Evolutionary conservation across 2,113 vertebrate species (phyloP).

Genomic region (Illadopsis cleaveri): DNA sequence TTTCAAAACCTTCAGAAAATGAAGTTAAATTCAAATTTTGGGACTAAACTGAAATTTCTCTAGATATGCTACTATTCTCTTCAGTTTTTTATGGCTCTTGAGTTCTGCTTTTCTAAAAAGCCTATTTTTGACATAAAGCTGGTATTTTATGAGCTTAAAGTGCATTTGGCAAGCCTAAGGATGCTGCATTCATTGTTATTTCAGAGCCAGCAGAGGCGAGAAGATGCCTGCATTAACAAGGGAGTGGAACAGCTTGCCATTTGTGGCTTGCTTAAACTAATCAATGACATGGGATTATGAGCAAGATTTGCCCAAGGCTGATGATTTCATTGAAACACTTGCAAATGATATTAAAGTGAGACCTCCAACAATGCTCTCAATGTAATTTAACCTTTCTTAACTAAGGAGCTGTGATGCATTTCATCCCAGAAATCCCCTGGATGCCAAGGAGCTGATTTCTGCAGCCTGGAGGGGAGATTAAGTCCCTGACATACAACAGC

Average conservation of each 20-base stretch:
- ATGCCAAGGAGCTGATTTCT: not conserved
- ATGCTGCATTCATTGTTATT: slow-evolving; percentile 34
- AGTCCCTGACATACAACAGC: not conserved
- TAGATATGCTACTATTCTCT: not conserved
- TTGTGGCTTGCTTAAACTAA: slow-evolving; percentile 19
- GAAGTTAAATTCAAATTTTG: not conserved
- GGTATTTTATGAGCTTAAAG: not conserved
- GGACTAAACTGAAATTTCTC: not conserved
- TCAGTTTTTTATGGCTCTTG: not conserved
- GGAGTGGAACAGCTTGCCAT: not conserved
- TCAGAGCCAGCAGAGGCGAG: not conserved
- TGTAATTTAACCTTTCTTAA: slow-evolving; percentile 3
- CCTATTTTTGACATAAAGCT: not conserved
- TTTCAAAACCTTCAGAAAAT: not conserved
- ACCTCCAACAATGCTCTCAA: not conserved
- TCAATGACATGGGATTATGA: not conserved
- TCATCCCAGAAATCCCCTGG: not conserved
- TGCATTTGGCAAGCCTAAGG: slow-evolving; percentile 2
- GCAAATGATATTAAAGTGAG: not conserved
- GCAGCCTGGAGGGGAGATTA: not conserved
- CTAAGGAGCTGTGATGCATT: not conserved
- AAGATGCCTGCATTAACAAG: not conserved
- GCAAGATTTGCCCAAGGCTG: not conserved
- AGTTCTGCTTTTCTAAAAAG: not conserved
- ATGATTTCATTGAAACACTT: not conserved